phyloP scores from a whole-genome alignment of 2,888 invertebrate genomes.

The Platerodrilus igneus region DNA sequence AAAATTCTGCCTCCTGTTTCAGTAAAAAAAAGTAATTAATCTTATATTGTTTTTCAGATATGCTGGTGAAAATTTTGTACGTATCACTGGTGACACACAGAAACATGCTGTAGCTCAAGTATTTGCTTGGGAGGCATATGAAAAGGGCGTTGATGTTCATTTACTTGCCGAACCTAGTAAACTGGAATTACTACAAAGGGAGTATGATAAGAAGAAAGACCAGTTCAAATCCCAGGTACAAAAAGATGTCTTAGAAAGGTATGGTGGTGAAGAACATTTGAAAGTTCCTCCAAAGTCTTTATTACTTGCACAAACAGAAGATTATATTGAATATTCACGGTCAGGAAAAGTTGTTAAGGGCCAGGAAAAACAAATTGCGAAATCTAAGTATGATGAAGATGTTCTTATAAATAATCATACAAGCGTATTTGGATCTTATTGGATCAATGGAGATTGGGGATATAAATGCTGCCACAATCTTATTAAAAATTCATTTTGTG shows the following conservation, averaged over 20 bases:
- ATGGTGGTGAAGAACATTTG: slow-evolving; percentile 92
- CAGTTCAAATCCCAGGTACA: slow-evolving; percentile 83
- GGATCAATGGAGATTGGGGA: slow-evolving; percentile 92
- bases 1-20: too few species aligned
- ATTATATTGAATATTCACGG: slow-evolving; percentile 92
- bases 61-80: slow-evolving; percentile 93
- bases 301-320: slow-evolving; percentile 89
- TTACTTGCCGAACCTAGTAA: slow-evolving; percentile 97
- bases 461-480: slow-evolving; percentile 93
- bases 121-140: slow-evolving; percentile 97
- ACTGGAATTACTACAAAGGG: slow-evolving; percentile 82
- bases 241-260: slow-evolving; percentile 81
- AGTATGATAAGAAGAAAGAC: slow-evolving; percentile 86
- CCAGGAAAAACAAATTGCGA: slow-evolving; percentile 79
- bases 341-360: slow-evolving; percentile 85
- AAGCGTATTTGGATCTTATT: slow-evolving; percentile 93
- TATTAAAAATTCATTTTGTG: slow-evolving; percentile 84
- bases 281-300: slow-evolving; percentile 84
- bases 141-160: slow-evolving; percentile 90
- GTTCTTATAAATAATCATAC: slow-evolving; percentile 88
- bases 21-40: too few species aligned
- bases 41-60: slow-evolving; percentile 54
- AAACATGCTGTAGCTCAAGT: slow-evolving; percentile 87
- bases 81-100: slow-evolving; percentile 90
- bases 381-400: slow-evolving; percentile 92